Evolutionary conservation across 2,888 invertebrate genomes (phyloP).

Genomic region (Sialis fuliginosa): DNA sequence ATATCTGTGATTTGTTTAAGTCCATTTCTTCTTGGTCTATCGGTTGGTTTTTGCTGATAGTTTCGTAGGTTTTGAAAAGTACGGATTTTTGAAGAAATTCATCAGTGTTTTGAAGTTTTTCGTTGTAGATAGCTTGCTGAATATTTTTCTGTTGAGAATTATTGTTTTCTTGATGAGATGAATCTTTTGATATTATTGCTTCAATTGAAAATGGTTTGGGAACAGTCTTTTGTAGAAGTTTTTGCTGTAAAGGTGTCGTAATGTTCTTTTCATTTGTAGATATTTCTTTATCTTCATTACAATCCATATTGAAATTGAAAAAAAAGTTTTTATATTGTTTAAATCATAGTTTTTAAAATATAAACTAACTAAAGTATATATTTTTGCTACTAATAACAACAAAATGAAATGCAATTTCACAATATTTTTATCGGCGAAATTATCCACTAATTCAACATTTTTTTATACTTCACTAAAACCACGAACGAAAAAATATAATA

Average conservation of each 20-base stretch:
- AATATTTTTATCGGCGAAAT: too few species aligned
- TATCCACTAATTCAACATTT: too few species aligned
- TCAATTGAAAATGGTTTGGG: constrained; percentile 45
- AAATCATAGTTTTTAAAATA: too few species aligned
- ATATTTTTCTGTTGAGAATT: neutral
- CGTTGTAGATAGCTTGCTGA: neutral
- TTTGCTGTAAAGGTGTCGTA: neutral
- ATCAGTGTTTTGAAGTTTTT: neutral
- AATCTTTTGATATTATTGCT: constrained; percentile 31
- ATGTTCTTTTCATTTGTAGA: neutral
- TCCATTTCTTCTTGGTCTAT: neutral
- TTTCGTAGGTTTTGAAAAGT: neutral
- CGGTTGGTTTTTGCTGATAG: neutral
- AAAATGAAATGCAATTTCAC: too few species aligned
- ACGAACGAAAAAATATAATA: too few species aligned
- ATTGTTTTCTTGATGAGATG: constrained; percentile 2
- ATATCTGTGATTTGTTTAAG: neutral
- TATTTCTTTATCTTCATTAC: neutral
- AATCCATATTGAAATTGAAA: neutral
- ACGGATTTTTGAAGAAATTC: neutral
- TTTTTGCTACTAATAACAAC: too few species aligned
- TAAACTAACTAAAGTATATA: too few species aligned
- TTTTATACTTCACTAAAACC: too few species aligned
- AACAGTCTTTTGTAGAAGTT: constrained; percentile 19
- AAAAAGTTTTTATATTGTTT: neutral